phyloP scores from a whole-genome alignment of 2,113 vertebrate species.

The Lophura nycthemera region DNA sequence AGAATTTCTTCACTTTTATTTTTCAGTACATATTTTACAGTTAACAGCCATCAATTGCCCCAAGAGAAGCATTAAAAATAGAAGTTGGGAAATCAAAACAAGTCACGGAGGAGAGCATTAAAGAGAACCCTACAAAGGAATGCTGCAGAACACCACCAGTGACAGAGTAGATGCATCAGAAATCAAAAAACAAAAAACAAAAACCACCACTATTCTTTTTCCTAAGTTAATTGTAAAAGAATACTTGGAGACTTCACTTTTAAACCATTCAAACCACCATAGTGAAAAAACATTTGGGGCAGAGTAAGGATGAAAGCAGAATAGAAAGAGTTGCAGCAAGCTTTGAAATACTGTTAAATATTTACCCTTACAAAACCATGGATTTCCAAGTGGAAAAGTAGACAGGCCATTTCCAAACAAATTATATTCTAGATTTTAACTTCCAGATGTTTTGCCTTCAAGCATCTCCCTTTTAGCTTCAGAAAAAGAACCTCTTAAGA shows the following conservation, averaged over 20 bases:
- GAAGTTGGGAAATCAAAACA: not conserved
- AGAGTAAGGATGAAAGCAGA: not conserved
- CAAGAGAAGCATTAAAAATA: not conserved
- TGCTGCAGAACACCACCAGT: not conserved
- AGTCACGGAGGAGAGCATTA: not conserved
- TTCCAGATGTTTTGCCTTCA: conserved; percentile 24
- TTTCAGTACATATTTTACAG: not conserved
- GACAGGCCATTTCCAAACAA: not conserved
- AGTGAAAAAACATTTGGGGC: not conserved
- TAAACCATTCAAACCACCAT: not conserved
- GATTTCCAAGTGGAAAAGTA: conserved; percentile 11
- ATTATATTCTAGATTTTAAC: not conserved
- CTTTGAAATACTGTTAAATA: not conserved
- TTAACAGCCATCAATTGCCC: not conserved
- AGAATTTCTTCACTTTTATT: not conserved
- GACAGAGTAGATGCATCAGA: not conserved
- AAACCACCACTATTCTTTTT: not conserved
- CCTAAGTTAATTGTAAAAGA: not conserved
- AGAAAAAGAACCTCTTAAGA: not conserved
- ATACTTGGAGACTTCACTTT: not conserved
- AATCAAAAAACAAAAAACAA: not conserved
- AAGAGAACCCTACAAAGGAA: not conserved
- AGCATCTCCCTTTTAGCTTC: not conserved
- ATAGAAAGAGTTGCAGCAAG: not conserved
- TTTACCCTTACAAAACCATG: not conserved